These are phyloP conservation scores for Boloria selene DNA, from an alignment of 2,888 invertebrate species.

Conservation along the genomic window DNA sequence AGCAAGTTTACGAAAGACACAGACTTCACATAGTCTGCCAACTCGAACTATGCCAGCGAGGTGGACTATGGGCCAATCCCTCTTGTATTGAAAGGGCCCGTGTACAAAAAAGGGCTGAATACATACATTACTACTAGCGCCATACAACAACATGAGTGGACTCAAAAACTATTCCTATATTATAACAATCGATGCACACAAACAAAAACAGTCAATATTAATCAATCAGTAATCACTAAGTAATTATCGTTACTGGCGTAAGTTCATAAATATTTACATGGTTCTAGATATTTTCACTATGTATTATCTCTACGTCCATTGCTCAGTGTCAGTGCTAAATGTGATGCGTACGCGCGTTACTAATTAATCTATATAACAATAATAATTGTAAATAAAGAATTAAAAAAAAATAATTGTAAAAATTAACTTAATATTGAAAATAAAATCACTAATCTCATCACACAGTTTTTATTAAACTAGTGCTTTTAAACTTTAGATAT, in stretches of 20 bases:
- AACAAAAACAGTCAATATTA: background rate
- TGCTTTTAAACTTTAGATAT: background rate
- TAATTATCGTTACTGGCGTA: slow-evolving; percentile 2
- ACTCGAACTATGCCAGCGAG: too few species aligned
- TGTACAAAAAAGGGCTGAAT: too few species aligned
- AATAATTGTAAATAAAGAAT: too few species aligned
- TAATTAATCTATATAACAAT: slow-evolving; percentile 7
- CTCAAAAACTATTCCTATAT: background rate
- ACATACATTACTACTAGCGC: too few species aligned
- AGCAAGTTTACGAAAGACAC: too few species aligned
- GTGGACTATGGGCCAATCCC: too few species aligned
- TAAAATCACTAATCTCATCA: too few species aligned
- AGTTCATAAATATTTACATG: background rate
- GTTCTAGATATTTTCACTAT: slow-evolving; percentile 6
- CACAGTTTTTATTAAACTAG: too few species aligned
- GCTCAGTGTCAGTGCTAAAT: slow-evolving; percentile 5
- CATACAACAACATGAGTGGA: too few species aligned
- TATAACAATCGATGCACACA: background rate
- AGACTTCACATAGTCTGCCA: too few species aligned
- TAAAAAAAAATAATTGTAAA: background rate
- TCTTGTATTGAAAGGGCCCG: too few species aligned
- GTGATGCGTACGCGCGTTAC: slow-evolving; percentile 4
- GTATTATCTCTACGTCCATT: slow-evolving; percentile 1
- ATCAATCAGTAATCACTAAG: background rate
- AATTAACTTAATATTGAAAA: too few species aligned